phyloP scores from a whole-genome alignment of 2,888 invertebrate genomes.

The Aproaerema taeniolella region DNA sequence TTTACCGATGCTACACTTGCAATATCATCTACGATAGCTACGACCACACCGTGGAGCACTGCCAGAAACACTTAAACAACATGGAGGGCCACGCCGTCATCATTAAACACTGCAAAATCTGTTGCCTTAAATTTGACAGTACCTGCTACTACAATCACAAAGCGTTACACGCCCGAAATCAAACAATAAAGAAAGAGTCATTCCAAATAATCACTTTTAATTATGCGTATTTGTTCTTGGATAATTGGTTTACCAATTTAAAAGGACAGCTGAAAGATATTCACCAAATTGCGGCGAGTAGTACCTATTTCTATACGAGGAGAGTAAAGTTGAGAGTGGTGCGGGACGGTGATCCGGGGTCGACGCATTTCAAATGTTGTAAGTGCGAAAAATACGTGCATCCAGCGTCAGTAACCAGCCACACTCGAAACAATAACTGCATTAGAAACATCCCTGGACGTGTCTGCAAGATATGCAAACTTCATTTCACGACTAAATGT shows the following conservation, averaged over 20 bases:
- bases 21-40: slow-evolving; percentile 36
- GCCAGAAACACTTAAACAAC: slow-evolving; percentile 38
- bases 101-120: slow-evolving; percentile 32
- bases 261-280: too few relatives aligned
- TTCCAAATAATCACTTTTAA: slow-evolving; percentile 40
- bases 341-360: slow-evolving; percentile 30
- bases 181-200: slow-evolving; percentile 18
- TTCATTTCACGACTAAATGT: background rate
- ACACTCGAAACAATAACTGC: slow-evolving; percentile 13
- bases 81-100: slow-evolving; percentile 22
- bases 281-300: slow-evolving; percentile 30
- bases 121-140: slow-evolving; percentile 37
- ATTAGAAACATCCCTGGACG: background rate
- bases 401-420: slow-evolving; percentile 15
- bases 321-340: slow-evolving; percentile 29
- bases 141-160: slow-evolving; percentile 32
- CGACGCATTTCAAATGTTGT: slow-evolving; percentile 34
- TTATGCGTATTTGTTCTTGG: slow-evolving; percentile 28
- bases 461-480: background rate
- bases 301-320: slow-evolving; percentile 31
- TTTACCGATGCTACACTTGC: slow-evolving; percentile 39
- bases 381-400: slow-evolving; percentile 27
- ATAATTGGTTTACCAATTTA: too few relatives aligned
- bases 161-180: slow-evolving; percentile 28
- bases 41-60: slow-evolving; percentile 43